phyloP scores from a whole-genome alignment of 2,888 invertebrate species.

The Thymelicus sylvestris region DNA sequence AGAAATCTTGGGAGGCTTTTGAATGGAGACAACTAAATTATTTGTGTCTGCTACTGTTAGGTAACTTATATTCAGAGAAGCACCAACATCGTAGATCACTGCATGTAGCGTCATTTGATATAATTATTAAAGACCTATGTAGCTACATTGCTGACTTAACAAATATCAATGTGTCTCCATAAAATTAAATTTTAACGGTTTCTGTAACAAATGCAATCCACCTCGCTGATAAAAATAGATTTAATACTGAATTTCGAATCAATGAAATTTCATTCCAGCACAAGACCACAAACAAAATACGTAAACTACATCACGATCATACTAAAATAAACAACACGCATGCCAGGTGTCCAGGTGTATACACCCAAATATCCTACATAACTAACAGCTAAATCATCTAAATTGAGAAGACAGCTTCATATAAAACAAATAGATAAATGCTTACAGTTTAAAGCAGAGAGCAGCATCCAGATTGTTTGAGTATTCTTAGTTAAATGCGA shows the following conservation, averaged over 20 bases:
- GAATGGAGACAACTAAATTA: neutral
- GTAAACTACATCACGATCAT: neutral
- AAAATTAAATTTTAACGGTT: neutral
- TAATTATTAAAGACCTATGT: neutral
- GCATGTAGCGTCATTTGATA: slow-evolving; percentile 3
- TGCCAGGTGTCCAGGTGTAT: slow-evolving; percentile 19
- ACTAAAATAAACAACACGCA: slow-evolving; percentile 2
- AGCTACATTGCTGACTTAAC: slow-evolving; percentile 2
- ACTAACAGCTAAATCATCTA: neutral
- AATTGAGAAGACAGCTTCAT: neutral
- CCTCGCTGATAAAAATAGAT: neutral
- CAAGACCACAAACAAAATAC: neutral
- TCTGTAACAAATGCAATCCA: neutral
- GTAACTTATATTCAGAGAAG: slow-evolving; percentile 6
- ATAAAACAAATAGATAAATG: slow-evolving; percentile 20
- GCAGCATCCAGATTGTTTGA: slow-evolving; percentile 38
- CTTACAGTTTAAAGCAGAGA: slow-evolving; percentile 38
- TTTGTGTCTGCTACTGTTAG: neutral
- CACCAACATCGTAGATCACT: slow-evolving; percentile 17
- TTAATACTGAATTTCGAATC: neutral
- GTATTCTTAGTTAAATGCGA: slow-evolving; percentile 42
- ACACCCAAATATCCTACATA: slow-evolving; percentile 5
- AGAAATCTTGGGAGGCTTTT: neutral
- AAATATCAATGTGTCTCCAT: neutral
- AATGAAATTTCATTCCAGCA: neutral